Percentiles rank a stretch among this genome's conserved stretches.
Evolutionary conservation across 2,888 invertebrate species (phyloP).

Genomic region (Lathronympha strigana): DNA sequence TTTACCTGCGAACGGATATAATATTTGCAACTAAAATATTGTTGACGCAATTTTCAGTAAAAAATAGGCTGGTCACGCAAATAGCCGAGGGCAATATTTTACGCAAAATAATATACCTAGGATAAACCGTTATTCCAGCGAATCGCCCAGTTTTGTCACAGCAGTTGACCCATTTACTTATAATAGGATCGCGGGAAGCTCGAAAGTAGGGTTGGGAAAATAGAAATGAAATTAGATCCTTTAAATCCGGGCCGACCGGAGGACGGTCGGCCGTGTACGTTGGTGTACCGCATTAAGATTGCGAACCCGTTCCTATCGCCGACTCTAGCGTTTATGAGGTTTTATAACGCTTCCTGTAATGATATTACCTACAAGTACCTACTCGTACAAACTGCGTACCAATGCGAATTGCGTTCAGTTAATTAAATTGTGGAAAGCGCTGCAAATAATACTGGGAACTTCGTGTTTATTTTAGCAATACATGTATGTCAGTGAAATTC

Average conservation of each 20-base stretch:
- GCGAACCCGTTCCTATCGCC: constrained; percentile 47
- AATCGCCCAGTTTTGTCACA: constrained; percentile 48
- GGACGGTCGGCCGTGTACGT: constrained; percentile 42
- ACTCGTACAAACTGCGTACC: constrained; percentile 20
- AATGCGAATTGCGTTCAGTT: neutral
- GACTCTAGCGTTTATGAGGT: constrained; percentile 37
- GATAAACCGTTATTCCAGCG: constrained; percentile 15
- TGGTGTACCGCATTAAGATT: constrained; percentile 43
- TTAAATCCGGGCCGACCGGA: constrained; percentile 54
- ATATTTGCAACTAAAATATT: neutral
- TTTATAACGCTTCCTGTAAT: constrained; percentile 34
- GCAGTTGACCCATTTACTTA: constrained; percentile 59
- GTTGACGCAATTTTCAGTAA: neutral
- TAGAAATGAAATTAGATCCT: constrained; percentile 62
- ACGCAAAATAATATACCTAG: constrained; percentile 4
- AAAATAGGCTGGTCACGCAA: constrained; percentile 16
- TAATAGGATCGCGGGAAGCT: constrained; percentile 56
- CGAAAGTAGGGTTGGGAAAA: constrained; percentile 57
- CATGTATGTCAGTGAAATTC: neutral
- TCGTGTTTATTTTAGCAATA: constrained; percentile 1
- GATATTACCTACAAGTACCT: constrained; percentile 7
- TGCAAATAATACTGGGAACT: neutral
- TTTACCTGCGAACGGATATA: neutral
- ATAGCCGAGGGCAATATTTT: neutral
- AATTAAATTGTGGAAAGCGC: constrained; percentile 4